These are phyloP conservation scores for Poecilia picta DNA, from an alignment of 2,797 vertebrate species.

Conservation along the genomic window DNA sequence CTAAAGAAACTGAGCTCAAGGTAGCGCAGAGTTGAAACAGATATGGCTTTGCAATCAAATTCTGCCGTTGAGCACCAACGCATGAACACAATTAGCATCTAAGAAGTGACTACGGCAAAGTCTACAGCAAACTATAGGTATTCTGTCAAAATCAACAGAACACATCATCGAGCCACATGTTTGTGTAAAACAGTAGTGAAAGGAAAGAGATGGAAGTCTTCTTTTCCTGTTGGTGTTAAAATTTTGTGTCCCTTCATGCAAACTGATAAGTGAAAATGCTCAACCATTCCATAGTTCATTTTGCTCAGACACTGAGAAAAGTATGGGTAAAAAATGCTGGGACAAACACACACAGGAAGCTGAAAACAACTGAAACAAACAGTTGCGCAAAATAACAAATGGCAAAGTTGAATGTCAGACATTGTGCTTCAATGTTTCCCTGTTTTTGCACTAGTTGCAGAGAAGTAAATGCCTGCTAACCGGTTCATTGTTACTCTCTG, in stretches of 20 bases:
- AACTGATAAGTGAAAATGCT: too few relatives aligned
- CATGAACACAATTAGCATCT: too few relatives aligned
- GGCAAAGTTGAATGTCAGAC: not conserved
- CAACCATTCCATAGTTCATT: too few relatives aligned
- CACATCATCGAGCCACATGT: not conserved
- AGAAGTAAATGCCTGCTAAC: not conserved
- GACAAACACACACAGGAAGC: not conserved
- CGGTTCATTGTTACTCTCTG: slow-evolving; percentile 20
- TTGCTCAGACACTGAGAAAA: too few relatives aligned
- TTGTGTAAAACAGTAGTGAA: not conserved
- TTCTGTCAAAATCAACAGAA: too few relatives aligned
- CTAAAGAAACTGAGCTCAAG: not conserved
- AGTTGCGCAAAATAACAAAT: not conserved
- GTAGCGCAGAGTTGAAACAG: not conserved
- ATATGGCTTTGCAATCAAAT: not conserved
- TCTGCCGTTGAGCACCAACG: not conserved
- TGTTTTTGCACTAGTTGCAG: not conserved
- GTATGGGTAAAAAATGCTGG: not conserved
- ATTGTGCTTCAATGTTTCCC: not conserved
- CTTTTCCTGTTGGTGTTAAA: too few relatives aligned
- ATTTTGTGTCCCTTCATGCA: too few relatives aligned
- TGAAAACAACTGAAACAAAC: not conserved
- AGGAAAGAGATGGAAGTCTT: too few relatives aligned
- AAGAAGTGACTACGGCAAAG: too few relatives aligned
- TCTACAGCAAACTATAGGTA: too few relatives aligned